Evolutionary conservation across 35 echinoderm and acorn worm genomes (phyloP).

Genomic region (Holothuria glaberrima): DNA sequence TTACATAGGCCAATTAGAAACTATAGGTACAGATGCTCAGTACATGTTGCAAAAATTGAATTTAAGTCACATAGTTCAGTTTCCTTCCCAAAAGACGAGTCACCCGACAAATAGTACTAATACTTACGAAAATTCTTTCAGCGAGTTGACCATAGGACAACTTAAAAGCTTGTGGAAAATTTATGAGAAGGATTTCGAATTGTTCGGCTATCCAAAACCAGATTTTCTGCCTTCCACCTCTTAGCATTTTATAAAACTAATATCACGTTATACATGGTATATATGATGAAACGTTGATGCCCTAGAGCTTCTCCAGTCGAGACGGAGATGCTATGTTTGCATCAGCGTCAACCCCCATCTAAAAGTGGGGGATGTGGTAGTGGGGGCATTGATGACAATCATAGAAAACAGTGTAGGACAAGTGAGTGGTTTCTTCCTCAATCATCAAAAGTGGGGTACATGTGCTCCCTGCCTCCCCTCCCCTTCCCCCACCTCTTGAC

Average conservation of each 20-base stretch:
- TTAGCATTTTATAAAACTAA: not conserved
- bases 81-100: constrained; percentile 70
- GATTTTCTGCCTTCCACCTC: constrained; percentile 49
- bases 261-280: no score
- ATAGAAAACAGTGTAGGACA: no score
- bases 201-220: constrained; percentile 84
- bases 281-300: no score
- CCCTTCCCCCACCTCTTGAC: no score
- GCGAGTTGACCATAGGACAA: constrained; percentile 57
- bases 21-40: constrained; percentile 70
- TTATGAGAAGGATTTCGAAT: constrained; percentile 78
- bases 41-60: constrained; percentile 79
- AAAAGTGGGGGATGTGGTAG: no score
- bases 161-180: constrained; percentile 78
- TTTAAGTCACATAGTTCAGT: constrained; percentile 61
- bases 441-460: no score
- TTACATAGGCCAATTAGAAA: constrained; percentile 87
- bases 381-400: no score
- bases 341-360: no score
- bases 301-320: no score
- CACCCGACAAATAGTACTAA: constrained; percentile 88
- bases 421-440: no score
- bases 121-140: constrained; percentile 73
- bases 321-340: no score
- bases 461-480: no score